Percentiles rank a stretch among this genome's conserved stretches.
These are phyloP conservation scores for Nothoprocta pentlandii DNA, from an alignment of 2,113 vertebrate species.

Conservation along the genomic window DNA sequence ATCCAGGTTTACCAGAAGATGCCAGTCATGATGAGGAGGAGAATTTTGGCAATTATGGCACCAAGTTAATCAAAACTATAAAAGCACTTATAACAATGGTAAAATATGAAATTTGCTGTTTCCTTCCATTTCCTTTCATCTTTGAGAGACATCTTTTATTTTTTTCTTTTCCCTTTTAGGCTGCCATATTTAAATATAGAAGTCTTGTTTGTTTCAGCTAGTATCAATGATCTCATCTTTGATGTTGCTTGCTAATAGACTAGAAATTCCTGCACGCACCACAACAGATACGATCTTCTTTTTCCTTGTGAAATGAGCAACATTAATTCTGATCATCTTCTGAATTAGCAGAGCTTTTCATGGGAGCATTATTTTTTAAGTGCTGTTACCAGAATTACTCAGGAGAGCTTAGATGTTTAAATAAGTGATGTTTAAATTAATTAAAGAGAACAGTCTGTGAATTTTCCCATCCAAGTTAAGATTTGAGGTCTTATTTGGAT, in stretches of 20 bases:
- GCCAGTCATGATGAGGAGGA: not conserved
- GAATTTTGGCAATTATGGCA: not conserved
- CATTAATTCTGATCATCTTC: constrained; percentile 34
- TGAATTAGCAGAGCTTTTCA: constrained; percentile 47
- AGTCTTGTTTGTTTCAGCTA: not conserved
- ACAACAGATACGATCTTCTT: not conserved
- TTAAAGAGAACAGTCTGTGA: constrained; percentile 42
- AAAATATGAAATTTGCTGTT: not conserved
- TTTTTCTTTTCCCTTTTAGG: not conserved
- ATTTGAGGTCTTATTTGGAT: constrained; percentile 3
- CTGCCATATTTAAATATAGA: not conserved
- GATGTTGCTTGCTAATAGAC: not conserved
- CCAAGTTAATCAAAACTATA: not conserved
- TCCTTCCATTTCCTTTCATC: not conserved
- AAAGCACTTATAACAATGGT: not conserved
- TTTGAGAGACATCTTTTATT: not conserved
- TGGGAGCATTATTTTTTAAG: constrained; percentile 46
- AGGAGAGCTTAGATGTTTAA: constrained; percentile 53
- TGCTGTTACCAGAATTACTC: constrained; percentile 46
- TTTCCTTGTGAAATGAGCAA: constrained; percentile 31
- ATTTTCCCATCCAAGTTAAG: constrained; percentile 47
- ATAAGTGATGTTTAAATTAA: constrained; percentile 67
- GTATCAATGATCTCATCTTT: not conserved
- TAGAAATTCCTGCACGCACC: constrained; percentile 2
- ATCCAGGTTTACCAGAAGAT: not conserved